Conservation (phyloP, 2,888 invertebrate genomes). For the Acrobasis suavella region DNA sequence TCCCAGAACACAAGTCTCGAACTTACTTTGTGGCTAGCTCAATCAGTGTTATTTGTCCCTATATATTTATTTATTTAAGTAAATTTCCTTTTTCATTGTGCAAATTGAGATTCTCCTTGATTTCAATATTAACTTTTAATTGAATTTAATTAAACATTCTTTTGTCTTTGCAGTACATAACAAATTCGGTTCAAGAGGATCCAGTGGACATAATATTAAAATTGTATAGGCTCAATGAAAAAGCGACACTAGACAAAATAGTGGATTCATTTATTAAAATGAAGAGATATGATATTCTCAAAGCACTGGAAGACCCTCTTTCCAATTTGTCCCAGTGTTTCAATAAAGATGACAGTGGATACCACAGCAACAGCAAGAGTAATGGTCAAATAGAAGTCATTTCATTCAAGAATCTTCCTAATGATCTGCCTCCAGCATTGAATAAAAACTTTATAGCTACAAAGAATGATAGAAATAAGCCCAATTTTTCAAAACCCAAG, state of each 20-base stretch:
- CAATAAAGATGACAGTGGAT: conserved; percentile 71
- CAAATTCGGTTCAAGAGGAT: conserved; percentile 77
- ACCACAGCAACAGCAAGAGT: conserved; percentile 62
- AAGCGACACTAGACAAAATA: conserved; percentile 80
- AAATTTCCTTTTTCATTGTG: too few relatives aligned
- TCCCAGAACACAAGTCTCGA: too few relatives aligned
- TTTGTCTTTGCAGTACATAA: conserved; percentile 70
- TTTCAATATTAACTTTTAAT: too few relatives aligned
- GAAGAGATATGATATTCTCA: conserved; percentile 78
- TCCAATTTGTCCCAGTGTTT: conserved; percentile 62
- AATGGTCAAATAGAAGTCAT: conserved; percentile 63
- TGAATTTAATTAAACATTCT: background rate
- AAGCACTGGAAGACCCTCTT: conserved; percentile 70
- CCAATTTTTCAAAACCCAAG: conserved; percentile 46
- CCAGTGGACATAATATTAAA: conserved; percentile 79
- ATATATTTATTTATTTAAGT: too few relatives aligned
- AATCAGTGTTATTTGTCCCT: too few relatives aligned
- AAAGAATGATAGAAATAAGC: conserved; percentile 54
- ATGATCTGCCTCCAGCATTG: conserved; percentile 69
- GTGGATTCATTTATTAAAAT: conserved; percentile 72
- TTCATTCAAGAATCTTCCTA: conserved; percentile 59
- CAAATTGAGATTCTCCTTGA: too few relatives aligned
- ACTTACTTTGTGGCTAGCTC: too few relatives aligned
- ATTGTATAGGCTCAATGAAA: conserved; percentile 76
- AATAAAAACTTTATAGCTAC: conserved; percentile 55